phyloP scores from a whole-genome alignment of 2,113 vertebrate genomes.

The Nothoprocta perdicaria region DNA sequence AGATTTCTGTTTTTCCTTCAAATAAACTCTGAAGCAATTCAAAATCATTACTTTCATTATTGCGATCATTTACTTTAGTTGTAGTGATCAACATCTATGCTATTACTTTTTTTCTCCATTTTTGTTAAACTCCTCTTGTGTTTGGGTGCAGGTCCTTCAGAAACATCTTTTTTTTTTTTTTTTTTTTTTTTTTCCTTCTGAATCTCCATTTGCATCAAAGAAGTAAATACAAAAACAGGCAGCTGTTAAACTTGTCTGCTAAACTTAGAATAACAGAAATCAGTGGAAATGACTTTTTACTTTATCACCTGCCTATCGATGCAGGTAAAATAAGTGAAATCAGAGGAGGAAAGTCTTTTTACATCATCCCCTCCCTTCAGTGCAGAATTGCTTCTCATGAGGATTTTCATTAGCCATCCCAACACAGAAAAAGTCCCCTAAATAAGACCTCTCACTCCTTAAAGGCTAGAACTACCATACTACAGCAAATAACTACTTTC shows the following conservation, averaged over 20 bases:
- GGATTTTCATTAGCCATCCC: not conserved
- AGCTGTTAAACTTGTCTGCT: not conserved
- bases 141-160: not conserved
- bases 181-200: not conserved
- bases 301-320: not conserved
- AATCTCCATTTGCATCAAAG: not conserved
- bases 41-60: conserved; percentile 6
- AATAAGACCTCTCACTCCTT: not conserved
- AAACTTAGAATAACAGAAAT: not conserved
- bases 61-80: not conserved
- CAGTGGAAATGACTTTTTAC: not conserved
- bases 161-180: not conserved
- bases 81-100: not conserved
- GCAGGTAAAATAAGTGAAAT: not conserved
- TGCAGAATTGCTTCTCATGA: not conserved
- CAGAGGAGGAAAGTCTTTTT: not conserved
- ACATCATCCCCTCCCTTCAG: not conserved
- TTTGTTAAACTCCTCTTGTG: not conserved
- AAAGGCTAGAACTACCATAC: not conserved
- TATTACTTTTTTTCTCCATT: not conserved
- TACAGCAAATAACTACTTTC: not conserved
- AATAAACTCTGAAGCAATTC: conserved; percentile 2
- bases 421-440: not conserved
- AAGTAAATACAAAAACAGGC: not conserved
- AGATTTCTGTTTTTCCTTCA: conserved; percentile 24